Percentiles rank a stretch among this genome's conserved stretches.
phyloP scores from a whole-genome alignment of 2,888 invertebrate species.

The Drosophila putrida region DNA sequence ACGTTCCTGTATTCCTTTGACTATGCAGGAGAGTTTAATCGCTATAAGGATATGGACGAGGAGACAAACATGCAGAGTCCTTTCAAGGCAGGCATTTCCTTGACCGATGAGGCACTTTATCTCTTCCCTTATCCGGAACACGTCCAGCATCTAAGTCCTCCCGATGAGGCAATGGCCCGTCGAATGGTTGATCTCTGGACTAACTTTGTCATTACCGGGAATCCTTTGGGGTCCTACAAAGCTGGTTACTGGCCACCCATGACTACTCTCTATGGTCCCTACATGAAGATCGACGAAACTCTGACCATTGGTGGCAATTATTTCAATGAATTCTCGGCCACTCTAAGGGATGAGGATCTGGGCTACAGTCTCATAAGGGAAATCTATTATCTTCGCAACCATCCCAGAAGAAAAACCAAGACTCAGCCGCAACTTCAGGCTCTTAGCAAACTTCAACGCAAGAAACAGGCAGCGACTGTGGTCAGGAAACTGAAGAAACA shows the following conservation, averaged over 20 bases:
- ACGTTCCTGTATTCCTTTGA: constrained; percentile 87
- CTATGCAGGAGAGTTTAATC: constrained; percentile 85
- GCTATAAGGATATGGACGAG: constrained; percentile 84
- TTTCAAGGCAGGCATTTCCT: constrained; percentile 86
- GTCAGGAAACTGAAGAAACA: constrained; percentile 39
- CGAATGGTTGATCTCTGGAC: constrained; percentile 86
- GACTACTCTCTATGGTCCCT: constrained; percentile 84
- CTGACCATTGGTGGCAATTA: constrained; percentile 83
- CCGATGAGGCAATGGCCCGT: constrained; percentile 84
- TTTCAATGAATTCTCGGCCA: constrained; percentile 82
- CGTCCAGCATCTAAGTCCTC: constrained; percentile 80
- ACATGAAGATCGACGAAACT: constrained; percentile 84
- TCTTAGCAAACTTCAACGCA: constrained; percentile 39
- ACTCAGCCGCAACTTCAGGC: constrained; percentile 26
- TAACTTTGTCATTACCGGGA: constrained; percentile 83
- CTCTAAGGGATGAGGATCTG: constrained; percentile 76
- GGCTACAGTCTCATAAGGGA: constrained; percentile 78
- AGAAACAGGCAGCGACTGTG: constrained; percentile 32
- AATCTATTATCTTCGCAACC: constrained; percentile 74
- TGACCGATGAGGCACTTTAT: constrained; percentile 87
- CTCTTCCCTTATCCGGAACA: constrained; percentile 86
- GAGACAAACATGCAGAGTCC: constrained; percentile 85
- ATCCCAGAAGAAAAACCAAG: constrained; percentile 42
- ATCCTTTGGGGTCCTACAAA: constrained; percentile 77
- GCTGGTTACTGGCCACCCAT: constrained; percentile 84